phyloP scores from a whole-genome alignment of 2,113 vertebrate species.

The Anser brachyrhynchus region DNA sequence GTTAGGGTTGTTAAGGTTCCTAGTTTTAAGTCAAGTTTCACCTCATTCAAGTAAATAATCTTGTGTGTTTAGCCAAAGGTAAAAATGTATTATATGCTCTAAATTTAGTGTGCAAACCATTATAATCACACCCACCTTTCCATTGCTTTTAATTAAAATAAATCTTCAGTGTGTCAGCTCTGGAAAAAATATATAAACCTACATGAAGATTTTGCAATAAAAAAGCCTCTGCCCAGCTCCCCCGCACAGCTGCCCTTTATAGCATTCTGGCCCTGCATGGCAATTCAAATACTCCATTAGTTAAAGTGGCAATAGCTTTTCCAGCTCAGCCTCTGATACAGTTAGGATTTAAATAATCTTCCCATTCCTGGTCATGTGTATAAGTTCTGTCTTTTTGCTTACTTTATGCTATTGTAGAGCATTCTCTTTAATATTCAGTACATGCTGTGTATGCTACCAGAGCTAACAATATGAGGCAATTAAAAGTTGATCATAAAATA shows the following conservation, averaged over 20 bases:
- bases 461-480: neutral
- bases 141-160: constrained; percentile 22
- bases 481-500: constrained; percentile 15
- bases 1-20: constrained; percentile 10
- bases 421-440: neutral
- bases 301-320: constrained; percentile 39
- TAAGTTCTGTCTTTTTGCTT: neutral
- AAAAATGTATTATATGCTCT: constrained; percentile 6
- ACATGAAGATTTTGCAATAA: neutral
- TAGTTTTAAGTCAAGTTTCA: constrained; percentile 55
- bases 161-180: neutral
- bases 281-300: constrained; percentile 4
- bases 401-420: neutral
- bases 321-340: neutral
- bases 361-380: neutral
- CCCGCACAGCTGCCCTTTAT: constrained; percentile 14
- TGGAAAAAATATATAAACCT: constrained; percentile 39
- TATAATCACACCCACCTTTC: constrained; percentile 33
- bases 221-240: neutral
- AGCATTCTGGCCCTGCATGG: neutral
- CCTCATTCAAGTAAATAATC: constrained; percentile 42
- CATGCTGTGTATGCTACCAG: neutral
- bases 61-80: constrained; percentile 37
- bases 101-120: constrained; percentile 26
- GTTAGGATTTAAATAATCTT: constrained; percentile 28